Base-by-base conservation (phyloP, 1,140 invertebrate genomes). In the Monochamus saltuarius region DNA sequence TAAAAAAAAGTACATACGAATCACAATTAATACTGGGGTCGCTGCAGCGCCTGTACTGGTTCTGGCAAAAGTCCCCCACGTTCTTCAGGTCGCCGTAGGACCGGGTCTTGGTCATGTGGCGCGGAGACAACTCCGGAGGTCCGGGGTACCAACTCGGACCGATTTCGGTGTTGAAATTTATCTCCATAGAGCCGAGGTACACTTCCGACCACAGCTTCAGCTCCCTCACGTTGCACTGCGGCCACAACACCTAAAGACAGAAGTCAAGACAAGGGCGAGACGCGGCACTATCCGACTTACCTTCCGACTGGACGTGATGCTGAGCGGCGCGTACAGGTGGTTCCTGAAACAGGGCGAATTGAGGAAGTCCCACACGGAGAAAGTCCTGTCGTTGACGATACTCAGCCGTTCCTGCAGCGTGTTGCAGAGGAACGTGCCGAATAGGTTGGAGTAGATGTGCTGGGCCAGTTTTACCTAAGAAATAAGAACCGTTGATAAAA, bases 361-460 rank as follows among this genome's bases (percentile, higher is more conserved):
- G 43, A 98, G 82, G 76, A 95, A 89, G 58, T 86, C 85, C 94
- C 94, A 97, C 29, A 97, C 88, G 7, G 91, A 92, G 73, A 89
- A 91, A 14, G 91, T 92, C 56, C 85, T 81, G 51, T 89, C 84
- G 37, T 81, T 77, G 50, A 93, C 83, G 50, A 85, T 82, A 53
- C 85, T 80, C 17, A 82, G 75, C 45, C 94, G 83, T 77, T 97
- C 92, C 69, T 86, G 85, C 38, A 84, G 80, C 35, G 86, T 91
- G 78, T 98, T 98, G 78, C 93, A 97, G 50, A 98, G 83, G 82
- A 99, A 99, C 66, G 94, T 97, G 55, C 96, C 96, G 81, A 97
- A 99, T 67, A 99, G 83, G 77, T 94, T 94, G 37, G 96, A 97
- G 76, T 97, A 95, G 2, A 90, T 90, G 78, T 99, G 97, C 68